These are phyloP conservation scores for Eueides isabella DNA, from an alignment of 1,140 invertebrate genomes.

Conservation along the genomic window DNA sequence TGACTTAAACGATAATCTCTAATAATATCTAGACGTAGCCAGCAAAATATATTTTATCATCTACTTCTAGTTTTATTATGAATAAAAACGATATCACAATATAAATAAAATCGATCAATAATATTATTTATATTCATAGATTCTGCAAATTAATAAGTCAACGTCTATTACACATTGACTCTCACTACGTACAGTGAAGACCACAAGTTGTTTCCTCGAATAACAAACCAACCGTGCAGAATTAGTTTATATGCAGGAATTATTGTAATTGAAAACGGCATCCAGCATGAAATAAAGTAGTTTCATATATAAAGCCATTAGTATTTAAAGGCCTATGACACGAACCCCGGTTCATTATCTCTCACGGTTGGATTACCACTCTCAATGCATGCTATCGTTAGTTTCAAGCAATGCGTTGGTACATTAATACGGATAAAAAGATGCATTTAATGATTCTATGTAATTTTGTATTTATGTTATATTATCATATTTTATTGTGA, in stretches of 20 bases:
- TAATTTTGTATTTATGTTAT: neutral
- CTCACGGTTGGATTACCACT: slow-evolving; percentile 47
- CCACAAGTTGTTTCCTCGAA: neutral
- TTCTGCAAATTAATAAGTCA: neutral
- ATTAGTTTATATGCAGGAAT: slow-evolving; percentile 9
- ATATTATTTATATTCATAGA: neutral
- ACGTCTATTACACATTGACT: neutral
- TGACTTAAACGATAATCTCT: neutral
- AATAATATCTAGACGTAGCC: neutral
- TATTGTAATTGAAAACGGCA: slow-evolving; percentile 8
- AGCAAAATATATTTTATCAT: neutral
- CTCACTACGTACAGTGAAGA: neutral
- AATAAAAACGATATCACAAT: neutral
- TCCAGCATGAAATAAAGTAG: slow-evolving; percentile 15
- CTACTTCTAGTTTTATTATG: neutral
- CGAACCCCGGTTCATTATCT: slow-evolving; percentile 49
- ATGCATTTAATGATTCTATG: neutral
- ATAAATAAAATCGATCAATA: slow-evolving; percentile 6
- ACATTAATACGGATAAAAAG: neutral
- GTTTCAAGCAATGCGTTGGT: slow-evolving; percentile 6
- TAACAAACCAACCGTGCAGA: neutral
- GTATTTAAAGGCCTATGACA: slow-evolving; percentile 36
- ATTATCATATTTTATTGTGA: too few species aligned
- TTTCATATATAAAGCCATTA: slow-evolving; percentile 13
- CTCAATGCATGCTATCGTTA: slow-evolving; percentile 44